phyloP scores from a whole-genome alignment of 2,888 invertebrate species.

The Agelastica alni region DNA sequence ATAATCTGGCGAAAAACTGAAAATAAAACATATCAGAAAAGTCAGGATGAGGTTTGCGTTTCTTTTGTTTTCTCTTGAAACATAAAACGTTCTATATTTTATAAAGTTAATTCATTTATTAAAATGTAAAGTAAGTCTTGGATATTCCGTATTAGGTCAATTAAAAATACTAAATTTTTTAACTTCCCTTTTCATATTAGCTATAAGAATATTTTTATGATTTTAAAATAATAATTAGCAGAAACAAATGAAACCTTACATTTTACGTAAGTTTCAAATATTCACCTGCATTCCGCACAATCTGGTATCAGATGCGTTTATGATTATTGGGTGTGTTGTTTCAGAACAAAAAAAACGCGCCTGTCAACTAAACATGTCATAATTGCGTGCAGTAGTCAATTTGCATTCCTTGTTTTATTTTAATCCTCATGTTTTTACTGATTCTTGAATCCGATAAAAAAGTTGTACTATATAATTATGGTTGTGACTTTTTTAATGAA shows the following conservation, averaged over 20 bases:
- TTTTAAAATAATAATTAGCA: no score
- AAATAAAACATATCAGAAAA: constrained; percentile 2
- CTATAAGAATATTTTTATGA: no score
- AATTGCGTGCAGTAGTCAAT: constrained; percentile 49
- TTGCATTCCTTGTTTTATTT: constrained; percentile 47
- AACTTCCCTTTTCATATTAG: no score
- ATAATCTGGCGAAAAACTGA: constrained; percentile 6
- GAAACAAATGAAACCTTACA: no score
- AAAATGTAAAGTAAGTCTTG: no score
- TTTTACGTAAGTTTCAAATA: no score
- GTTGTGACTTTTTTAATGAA: constrained; percentile 31
- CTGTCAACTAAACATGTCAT: constrained; percentile 50
- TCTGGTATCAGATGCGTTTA: constrained; percentile 53
- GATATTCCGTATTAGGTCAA: no score
- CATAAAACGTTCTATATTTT: no score
- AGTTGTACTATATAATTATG: constrained; percentile 27
- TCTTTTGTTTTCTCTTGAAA: constrained; percentile 13
- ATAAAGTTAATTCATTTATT: no score
- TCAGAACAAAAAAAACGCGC: constrained; percentile 42
- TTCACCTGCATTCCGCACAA: background rate
- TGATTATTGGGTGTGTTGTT: constrained; percentile 52
- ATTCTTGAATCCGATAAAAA: constrained; percentile 25
- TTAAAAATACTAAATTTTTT: no score
- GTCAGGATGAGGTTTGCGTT: constrained; percentile 11
- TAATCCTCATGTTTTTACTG: constrained; percentile 30